These are phyloP conservation scores for Cassiopea xamachana DNA, from an alignment of 30 jellyfish, hydroid and myxozoan genomes.

Conservation along the genomic window DNA sequence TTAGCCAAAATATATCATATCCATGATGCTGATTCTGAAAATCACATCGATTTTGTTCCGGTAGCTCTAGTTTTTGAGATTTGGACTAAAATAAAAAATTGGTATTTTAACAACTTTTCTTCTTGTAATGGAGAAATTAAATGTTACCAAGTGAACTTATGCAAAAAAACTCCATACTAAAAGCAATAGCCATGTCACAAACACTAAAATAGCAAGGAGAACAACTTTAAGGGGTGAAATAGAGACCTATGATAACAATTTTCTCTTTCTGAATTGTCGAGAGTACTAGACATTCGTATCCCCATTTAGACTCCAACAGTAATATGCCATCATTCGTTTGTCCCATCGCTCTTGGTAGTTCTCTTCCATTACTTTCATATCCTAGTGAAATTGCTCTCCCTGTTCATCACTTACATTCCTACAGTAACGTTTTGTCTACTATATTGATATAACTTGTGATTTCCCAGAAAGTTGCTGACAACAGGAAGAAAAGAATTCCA, in stretches of 20 bases:
- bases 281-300: conserved; percentile 14
- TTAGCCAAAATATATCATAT: conserved; percentile 8
- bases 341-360: conserved; percentile 56
- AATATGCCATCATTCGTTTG: background rate
- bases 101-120: conserved; percentile 10
- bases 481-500: conserved; percentile 5
- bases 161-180: conserved; percentile 11
- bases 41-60: conserved; percentile 29
- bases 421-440: conserved; percentile 16
- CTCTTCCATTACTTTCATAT: conserved; percentile 40
- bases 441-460: background rate
- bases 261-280: conserved; percentile 27
- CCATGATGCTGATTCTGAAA: conserved; percentile 33
- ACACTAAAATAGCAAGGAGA: background rate
- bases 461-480: conserved; percentile 15
- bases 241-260: conserved; percentile 11
- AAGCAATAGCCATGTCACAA: background rate
- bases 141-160: conserved; percentile 10
- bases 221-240: conserved; percentile 8
- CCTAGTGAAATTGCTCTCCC: background rate
- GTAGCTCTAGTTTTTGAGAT: conserved; percentile 16
- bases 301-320: conserved; percentile 23
- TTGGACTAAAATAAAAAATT: background rate
- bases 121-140: conserved; percentile 1
- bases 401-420: background rate